Conservation (phyloP, 2,888 invertebrate species). For the Ormyrus thymus region DNA sequence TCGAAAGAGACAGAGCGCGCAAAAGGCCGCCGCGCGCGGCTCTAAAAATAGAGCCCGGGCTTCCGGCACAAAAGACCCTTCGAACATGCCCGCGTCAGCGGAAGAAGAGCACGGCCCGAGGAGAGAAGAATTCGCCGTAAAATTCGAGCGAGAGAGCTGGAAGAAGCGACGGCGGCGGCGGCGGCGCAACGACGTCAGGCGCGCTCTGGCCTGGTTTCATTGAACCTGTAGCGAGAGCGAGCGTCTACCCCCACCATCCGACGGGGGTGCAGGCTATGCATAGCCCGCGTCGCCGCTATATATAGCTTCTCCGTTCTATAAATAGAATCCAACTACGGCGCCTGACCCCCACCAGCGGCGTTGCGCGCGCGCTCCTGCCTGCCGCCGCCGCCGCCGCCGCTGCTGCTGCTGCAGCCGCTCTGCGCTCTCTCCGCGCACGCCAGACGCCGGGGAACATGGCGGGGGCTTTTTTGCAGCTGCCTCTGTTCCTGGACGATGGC, state of each 20-base stretch:
- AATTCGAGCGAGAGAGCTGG: not conserved
- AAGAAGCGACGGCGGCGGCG: constrained; percentile 14
- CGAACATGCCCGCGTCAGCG: not conserved
- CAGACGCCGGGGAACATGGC: no score
- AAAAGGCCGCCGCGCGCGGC: no score
- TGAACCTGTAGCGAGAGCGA: constrained; percentile 66
- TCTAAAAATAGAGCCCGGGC: no score
- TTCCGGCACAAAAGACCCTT: no score
- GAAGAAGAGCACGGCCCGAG: not conserved
- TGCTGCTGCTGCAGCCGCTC: constrained; percentile 5
- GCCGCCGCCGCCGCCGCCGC: not conserved
- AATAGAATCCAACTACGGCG: constrained; percentile 69
- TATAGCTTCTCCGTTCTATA: constrained; percentile 73
- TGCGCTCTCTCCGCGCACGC: not conserved
- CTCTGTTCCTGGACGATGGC: not conserved
- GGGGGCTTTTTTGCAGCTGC: not conserved
- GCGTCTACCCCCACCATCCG: constrained; percentile 52
- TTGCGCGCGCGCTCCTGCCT: not conserved
- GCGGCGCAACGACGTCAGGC: constrained; percentile 11
- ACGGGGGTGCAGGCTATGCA: constrained; percentile 65
- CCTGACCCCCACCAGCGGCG: constrained; percentile 34
- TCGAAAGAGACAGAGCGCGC: no score
- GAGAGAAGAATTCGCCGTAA: not conserved
- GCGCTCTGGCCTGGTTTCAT: constrained; percentile 69
- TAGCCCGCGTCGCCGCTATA: constrained; percentile 71